Percentiles rank a stretch among this genome's conserved stretches.
Evolutionary conservation across 2,888 invertebrate genomes (phyloP).

Genomic region (Achlya flavicornis): DNA sequence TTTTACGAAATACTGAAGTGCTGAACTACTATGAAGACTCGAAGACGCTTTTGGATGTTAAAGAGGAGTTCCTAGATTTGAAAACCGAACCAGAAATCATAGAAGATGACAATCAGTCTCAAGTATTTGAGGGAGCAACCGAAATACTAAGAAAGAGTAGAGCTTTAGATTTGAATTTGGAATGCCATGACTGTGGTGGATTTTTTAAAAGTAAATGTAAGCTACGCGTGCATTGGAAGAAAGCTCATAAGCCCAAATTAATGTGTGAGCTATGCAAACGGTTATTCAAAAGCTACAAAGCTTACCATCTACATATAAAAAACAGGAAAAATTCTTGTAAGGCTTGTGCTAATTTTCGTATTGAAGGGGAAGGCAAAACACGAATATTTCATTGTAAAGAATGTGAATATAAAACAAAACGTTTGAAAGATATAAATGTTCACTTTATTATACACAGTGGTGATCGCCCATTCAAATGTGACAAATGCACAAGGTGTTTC

Average conservation of each 20-base stretch:
- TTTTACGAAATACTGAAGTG: slow-evolving; percentile 37
- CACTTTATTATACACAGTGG: slow-evolving; percentile 63
- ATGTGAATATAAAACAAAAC: slow-evolving; percentile 55
- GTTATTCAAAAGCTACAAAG: slow-evolving; percentile 51
- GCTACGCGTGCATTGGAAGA: slow-evolving; percentile 57
- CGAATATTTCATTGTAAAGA: slow-evolving; percentile 55
- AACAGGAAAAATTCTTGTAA: slow-evolving; percentile 29
- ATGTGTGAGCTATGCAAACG: slow-evolving; percentile 45
- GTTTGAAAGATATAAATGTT: slow-evolving; percentile 54
- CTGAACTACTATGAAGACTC: slow-evolving; percentile 11
- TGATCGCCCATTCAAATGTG: slow-evolving; percentile 57
- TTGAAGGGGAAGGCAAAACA: slow-evolving; percentile 55
- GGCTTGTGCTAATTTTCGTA: slow-evolving; percentile 35
- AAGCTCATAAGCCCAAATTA: slow-evolving; percentile 40
- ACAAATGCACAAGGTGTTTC: slow-evolving; percentile 53
- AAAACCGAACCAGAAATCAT: slow-evolving; percentile 9
- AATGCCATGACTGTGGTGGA: slow-evolving; percentile 57
- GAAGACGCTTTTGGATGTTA: background rate
- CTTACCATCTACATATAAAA: slow-evolving; percentile 45
- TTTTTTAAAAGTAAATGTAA: slow-evolving; percentile 57
- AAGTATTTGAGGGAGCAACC: slow-evolving; percentile 22
- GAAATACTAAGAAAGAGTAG: slow-evolving; percentile 30
- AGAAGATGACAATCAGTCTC: slow-evolving; percentile 20
- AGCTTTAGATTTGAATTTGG: slow-evolving; percentile 46
- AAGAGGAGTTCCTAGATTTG: slow-evolving; percentile 10